Evolutionary conservation across 2,888 invertebrate species (phyloP), one percentile per base, ranked within the genome.

Genomic region (Xylocampa areola): DNA sequence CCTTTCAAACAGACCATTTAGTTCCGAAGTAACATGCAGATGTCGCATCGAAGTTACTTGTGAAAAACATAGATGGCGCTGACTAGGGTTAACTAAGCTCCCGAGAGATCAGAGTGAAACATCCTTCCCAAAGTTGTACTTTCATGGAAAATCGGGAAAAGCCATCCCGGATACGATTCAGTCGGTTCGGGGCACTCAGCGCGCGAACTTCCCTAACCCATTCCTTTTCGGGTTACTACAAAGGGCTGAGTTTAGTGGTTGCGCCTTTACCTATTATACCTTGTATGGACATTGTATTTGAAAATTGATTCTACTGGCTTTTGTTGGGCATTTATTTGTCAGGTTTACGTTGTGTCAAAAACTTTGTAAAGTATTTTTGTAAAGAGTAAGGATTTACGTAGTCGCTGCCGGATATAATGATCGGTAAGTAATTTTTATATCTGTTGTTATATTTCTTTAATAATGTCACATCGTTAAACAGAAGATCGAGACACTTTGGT

Each of bases 131-230:
- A 63, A 70, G 67, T 69, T 70, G 59, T 62, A 47, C 54, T 82
- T 82, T 77, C 76, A 73, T 77, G 76, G 83, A 87, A 87, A 84
- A 84, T 86, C 80, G 84, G 87, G 88, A 85, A 90, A 89, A 89
- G 81, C 82, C 79, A 83, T 85, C 88, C 89, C 84, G 88, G 90
- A 85, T 83, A 80, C 80, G 68, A 82, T 82, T 89, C 91, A 93
- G 93, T 93, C 87, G 90, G 81, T 85, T 86, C 86, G 88, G 88
- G 86, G 85, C 87, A 72, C 80, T 85, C 89, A 79, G 63, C 77
- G 88, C 71, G 90, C 73, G 81, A 83, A 85, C 88, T 89, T 78
- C 86, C 74, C 62, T 71, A 51, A 63, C 52, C 41, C 48, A 55
- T 47, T 64, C 61, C 51, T 30, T 53, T 57, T 63, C 53, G 53